phyloP scores from a whole-genome alignment of 2,113 vertebrate genomes.

The Diphyllodes magnificus region DNA sequence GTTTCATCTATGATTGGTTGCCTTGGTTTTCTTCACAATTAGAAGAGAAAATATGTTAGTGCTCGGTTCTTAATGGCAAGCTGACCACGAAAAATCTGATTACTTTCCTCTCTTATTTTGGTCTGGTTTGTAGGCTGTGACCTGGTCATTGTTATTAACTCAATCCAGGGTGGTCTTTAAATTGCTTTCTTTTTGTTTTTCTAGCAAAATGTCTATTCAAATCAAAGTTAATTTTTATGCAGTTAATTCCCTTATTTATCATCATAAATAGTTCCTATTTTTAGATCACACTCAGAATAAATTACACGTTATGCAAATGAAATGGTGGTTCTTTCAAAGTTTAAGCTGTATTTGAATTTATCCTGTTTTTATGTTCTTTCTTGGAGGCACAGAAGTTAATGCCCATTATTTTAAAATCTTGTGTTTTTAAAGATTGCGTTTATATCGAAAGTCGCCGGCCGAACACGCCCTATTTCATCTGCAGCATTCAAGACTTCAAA shows the following conservation, averaged over 20 bases:
- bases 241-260: conserved; percentile 2
- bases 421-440: conserved; percentile 91
- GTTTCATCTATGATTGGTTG: conserved; percentile 12
- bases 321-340: conserved; percentile 29
- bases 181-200: conserved; percentile 2
- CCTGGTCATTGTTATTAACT: neutral
- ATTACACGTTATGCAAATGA: neutral
- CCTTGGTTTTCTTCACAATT: conserved; percentile 54
- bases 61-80: neutral
- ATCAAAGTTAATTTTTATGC: neutral
- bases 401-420: conserved; percentile 58
- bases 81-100: neutral
- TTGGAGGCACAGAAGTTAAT: conserved; percentile 51
- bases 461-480: conserved; percentile 99
- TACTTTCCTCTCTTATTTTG: conserved; percentile 22
- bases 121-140: conserved; percentile 31
- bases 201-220: neutral
- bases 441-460: conserved; percentile 97
- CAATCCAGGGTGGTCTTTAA: neutral
- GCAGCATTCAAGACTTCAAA: conserved; percentile 99
- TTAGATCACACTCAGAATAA: neutral
- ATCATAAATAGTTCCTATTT: conserved; percentile 19
- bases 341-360: conserved; percentile 47
- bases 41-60: conserved; percentile 39
- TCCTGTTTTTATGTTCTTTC: conserved; percentile 3